Percentiles rank a stretch among this genome's conserved stretches.
Evolutionary conservation across 1,140 invertebrate genomes (phyloP).

Genomic region (Papilio glaucus): DNA sequence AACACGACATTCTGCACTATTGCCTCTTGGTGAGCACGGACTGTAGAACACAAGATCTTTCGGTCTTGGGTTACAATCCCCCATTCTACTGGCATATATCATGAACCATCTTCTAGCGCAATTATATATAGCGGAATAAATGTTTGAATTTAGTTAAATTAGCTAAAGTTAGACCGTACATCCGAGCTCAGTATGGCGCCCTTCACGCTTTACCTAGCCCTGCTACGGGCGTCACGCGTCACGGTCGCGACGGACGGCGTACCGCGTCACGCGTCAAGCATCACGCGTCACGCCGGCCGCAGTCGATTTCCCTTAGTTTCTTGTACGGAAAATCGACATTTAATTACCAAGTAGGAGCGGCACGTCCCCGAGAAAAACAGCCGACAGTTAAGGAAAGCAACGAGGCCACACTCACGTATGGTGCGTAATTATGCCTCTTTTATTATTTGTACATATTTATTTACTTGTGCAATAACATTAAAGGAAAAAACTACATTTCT

Average conservation of each 20-base stretch:
- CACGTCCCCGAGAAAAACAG: conserved; percentile 5
- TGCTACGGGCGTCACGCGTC: neutral
- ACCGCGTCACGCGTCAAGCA: neutral
- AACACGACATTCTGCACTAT: too few relatives aligned
- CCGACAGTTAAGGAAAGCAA: conserved; percentile 3
- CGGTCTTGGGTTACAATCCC: too few relatives aligned
- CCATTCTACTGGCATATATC: too few relatives aligned
- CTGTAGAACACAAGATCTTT: too few relatives aligned
- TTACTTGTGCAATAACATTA: conserved; percentile 7
- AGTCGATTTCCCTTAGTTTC: conserved; percentile 28
- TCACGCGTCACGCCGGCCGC: neutral
- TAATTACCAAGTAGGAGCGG: conserved; percentile 6
- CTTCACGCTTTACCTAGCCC: neutral
- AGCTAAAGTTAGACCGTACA: too few relatives aligned
- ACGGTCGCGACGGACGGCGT: neutral
- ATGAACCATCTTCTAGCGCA: too few relatives aligned
- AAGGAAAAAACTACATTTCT: conserved; percentile 17
- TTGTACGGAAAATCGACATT: conserved; percentile 30
- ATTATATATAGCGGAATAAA: too few relatives aligned
- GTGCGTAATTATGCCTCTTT: neutral
- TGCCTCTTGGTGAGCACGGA: too few relatives aligned
- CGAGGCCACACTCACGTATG: conserved; percentile 28
- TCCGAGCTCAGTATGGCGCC: too few relatives aligned
- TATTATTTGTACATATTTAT: neutral
- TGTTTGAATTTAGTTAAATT: too few relatives aligned